Conservation (phyloP, 2,113 vertebrate species). For the Poecilia latipinna region DNA sequence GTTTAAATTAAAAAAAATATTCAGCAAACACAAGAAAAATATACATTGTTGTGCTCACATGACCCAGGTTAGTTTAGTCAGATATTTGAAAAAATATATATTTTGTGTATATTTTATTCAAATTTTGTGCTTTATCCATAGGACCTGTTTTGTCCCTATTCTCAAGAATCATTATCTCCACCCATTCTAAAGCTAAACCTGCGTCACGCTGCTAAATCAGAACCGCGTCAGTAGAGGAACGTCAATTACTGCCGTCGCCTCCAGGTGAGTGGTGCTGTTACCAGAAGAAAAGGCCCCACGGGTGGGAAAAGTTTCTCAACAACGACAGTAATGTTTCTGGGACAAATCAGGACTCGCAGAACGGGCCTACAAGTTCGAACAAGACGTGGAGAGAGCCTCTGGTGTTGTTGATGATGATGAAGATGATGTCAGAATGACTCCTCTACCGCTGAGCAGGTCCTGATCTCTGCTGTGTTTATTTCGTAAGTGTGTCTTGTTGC, state of each 20-base stretch:
- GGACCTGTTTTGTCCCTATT: too few species aligned
- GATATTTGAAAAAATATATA: too few species aligned
- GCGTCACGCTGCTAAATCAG: constrained; percentile 42
- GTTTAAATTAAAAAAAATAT: too few species aligned
- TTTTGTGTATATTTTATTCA: too few species aligned
- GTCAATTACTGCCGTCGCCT: constrained; percentile 33
- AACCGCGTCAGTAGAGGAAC: constrained; percentile 6
- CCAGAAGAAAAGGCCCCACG: not conserved
- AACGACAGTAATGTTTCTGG: not conserved
- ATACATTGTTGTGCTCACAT: too few species aligned
- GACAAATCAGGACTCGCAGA: not conserved
- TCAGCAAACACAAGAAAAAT: too few species aligned
- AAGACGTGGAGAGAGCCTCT: not conserved
- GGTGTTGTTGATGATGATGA: not conserved
- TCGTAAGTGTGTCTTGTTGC: constrained; percentile 29
- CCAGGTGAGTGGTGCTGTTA: constrained; percentile 50
- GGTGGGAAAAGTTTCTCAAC: constrained; percentile 9
- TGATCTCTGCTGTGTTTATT: not conserved
- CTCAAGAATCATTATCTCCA: too few species aligned
- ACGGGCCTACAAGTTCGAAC: constrained; percentile 18
- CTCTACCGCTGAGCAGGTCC: not conserved
- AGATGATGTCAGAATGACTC: not conserved
- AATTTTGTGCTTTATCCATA: too few species aligned
- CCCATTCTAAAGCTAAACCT: too few species aligned
- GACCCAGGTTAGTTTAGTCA: too few species aligned